phyloP scores from a whole-genome alignment of 2,888 invertebrate species.

The Drosophila atroscutellata region DNA sequence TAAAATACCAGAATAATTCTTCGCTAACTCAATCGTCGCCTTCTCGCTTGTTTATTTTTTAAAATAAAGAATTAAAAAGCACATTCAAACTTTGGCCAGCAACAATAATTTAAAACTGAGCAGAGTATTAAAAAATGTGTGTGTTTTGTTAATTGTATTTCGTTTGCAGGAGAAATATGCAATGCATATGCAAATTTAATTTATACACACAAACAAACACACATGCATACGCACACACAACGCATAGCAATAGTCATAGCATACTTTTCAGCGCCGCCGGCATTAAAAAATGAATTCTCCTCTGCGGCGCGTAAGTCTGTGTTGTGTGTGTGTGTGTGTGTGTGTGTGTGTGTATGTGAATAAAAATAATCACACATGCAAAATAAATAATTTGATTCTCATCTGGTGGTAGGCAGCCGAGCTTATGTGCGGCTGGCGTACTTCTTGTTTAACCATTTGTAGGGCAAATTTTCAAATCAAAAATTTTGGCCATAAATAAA shows the following conservation, averaged over 20 bases:
- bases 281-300: constrained; percentile 60
- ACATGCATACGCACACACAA: constrained; percentile 4
- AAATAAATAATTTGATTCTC: constrained; percentile 79
- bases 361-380: constrained; percentile 82
- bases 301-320: constrained; percentile 9
- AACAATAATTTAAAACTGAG: constrained; percentile 18
- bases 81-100: constrained; percentile 16
- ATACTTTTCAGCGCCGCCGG: constrained; percentile 70
- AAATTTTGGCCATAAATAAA: constrained; percentile 70
- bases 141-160: constrained; percentile 58
- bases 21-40: neutral
- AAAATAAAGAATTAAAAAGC: neutral
- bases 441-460: constrained; percentile 27
- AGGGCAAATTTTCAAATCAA: constrained; percentile 52
- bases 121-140: constrained; percentile 33
- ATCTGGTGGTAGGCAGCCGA: constrained; percentile 21
- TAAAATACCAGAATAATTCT: neutral
- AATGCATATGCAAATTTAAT: constrained; percentile 74
- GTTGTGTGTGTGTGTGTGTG: constrained; percentile 20
- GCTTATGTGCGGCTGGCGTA: neutral
- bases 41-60: neutral
- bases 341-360: constrained; percentile 52
- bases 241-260: constrained; percentile 48
- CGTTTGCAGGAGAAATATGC: constrained; percentile 66
- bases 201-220: constrained; percentile 41